Conservation (phyloP, 2,888 invertebrate species). For the Clusia tigrina region DNA sequence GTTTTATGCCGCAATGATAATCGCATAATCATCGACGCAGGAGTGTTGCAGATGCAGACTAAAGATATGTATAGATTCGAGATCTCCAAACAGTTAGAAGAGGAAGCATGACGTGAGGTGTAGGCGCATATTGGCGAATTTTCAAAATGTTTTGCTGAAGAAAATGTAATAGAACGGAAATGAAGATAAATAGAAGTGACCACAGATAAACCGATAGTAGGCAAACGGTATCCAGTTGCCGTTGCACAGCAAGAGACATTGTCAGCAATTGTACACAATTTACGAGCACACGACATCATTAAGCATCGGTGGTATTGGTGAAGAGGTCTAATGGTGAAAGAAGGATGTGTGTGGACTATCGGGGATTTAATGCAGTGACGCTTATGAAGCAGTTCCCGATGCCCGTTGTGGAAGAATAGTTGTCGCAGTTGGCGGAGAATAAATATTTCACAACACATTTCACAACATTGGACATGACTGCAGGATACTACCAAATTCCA, state of each 20-base stretch:
- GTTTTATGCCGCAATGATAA: slow-evolving; percentile 23
- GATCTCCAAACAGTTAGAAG: slow-evolving; percentile 5
- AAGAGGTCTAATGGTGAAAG: slow-evolving; percentile 25
- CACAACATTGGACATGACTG: slow-evolving; percentile 45
- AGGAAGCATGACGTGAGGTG: slow-evolving; percentile 3
- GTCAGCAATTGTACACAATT: slow-evolving; percentile 16
- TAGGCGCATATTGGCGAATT: neutral
- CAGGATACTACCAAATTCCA: slow-evolving; percentile 46
- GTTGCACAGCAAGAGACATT: slow-evolving; percentile 24
- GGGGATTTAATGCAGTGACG: slow-evolving; percentile 25
- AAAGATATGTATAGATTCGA: neutral
- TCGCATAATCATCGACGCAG: slow-evolving; percentile 26
- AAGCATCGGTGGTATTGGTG: slow-evolving; percentile 30
- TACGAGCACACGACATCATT: slow-evolving; percentile 29
- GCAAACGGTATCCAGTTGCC: slow-evolving; percentile 33
- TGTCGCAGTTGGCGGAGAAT: slow-evolving; percentile 35
- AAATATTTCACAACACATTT: slow-evolving; percentile 47
- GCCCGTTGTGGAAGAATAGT: slow-evolving; percentile 28
- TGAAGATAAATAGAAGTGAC: slow-evolving; percentile 29
- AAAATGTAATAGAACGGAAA: slow-evolving; percentile 28
- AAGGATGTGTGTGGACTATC: slow-evolving; percentile 27
- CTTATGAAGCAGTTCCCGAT: slow-evolving; percentile 26
- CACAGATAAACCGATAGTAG: slow-evolving; percentile 28
- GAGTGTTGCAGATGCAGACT: slow-evolving; percentile 30
- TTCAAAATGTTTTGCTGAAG: slow-evolving; percentile 25